Percentiles rank a stretch among this genome's conserved stretches.
phyloP scores from a whole-genome alignment of 2,888 invertebrate genomes.

The Tipula lateralis region DNA sequence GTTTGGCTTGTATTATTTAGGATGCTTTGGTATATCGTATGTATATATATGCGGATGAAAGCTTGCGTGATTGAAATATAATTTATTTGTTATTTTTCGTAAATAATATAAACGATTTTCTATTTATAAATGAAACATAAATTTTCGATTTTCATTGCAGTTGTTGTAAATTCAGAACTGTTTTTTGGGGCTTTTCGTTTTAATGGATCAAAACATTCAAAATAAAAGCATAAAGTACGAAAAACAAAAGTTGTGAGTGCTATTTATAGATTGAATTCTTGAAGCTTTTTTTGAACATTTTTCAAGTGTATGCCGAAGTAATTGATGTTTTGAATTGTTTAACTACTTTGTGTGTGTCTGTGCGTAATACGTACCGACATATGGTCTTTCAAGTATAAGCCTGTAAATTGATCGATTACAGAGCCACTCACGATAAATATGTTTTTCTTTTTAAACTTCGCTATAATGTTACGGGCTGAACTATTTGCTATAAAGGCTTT shows the following conservation, averaged over 20 bases:
- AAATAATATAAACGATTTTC: constrained; percentile 20
- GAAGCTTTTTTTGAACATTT: background rate
- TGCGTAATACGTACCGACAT: too few species aligned
- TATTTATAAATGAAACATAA: constrained; percentile 1
- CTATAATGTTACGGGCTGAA: too few species aligned
- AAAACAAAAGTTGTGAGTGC: background rate
- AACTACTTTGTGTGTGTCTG: too few species aligned
- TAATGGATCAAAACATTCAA: background rate
- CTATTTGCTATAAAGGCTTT: too few species aligned
- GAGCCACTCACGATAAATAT: too few species aligned
- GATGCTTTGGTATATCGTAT: too few species aligned
- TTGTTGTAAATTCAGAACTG: background rate
- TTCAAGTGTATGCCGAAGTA: too few species aligned
- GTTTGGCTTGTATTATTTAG: too few species aligned
- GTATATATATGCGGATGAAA: background rate
- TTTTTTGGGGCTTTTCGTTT: background rate
- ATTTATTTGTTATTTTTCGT: constrained; percentile 19
- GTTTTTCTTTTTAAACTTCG: too few species aligned
- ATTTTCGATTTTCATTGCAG: background rate
- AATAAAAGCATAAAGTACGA: background rate
- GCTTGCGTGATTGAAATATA: constrained; percentile 19
- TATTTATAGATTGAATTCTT: background rate
- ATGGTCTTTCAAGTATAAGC: too few species aligned
- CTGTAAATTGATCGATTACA: too few species aligned
- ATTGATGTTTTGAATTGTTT: too few species aligned